Evolutionary conservation across 2,113 vertebrate species (phyloP).

Genomic region (Hemicordylus capensis): DNA sequence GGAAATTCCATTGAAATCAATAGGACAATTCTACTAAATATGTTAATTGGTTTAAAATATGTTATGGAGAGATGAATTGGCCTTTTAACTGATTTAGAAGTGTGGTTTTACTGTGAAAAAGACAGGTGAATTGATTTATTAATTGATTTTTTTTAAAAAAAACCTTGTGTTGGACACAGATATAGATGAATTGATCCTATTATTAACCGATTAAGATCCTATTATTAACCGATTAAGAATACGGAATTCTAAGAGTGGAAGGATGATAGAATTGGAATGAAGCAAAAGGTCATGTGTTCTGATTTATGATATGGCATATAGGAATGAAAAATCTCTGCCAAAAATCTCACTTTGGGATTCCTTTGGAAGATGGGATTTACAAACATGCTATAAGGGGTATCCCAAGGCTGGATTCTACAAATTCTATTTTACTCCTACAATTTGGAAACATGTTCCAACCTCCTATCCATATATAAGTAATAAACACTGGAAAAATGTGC

Average conservation of each 20-base stretch:
- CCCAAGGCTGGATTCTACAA: neutral
- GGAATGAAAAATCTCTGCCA: neutral
- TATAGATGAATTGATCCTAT: neutral
- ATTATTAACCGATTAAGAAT: neutral
- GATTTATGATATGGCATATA: too few species aligned
- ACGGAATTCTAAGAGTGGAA: neutral
- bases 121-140: neutral
- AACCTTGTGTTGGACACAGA: neutral
- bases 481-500: neutral
- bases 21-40: slow-evolving; percentile 1
- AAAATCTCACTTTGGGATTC: neutral
- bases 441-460: neutral
- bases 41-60: slow-evolving; percentile 11
- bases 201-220: neutral
- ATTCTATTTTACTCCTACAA: neutral
- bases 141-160: neutral
- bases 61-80: neutral
- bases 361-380: too few species aligned
- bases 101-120: neutral
- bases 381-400: neutral
- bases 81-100: slow-evolving; percentile 1
- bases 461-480: neutral
- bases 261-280: neutral
- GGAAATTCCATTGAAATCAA: slow-evolving; percentile 13
- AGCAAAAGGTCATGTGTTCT: neutral